Evolutionary conservation across 2,113 vertebrate species (phyloP), one percentile per base, ranked within the genome.

Genomic region (Platysteira castanea): DNA sequence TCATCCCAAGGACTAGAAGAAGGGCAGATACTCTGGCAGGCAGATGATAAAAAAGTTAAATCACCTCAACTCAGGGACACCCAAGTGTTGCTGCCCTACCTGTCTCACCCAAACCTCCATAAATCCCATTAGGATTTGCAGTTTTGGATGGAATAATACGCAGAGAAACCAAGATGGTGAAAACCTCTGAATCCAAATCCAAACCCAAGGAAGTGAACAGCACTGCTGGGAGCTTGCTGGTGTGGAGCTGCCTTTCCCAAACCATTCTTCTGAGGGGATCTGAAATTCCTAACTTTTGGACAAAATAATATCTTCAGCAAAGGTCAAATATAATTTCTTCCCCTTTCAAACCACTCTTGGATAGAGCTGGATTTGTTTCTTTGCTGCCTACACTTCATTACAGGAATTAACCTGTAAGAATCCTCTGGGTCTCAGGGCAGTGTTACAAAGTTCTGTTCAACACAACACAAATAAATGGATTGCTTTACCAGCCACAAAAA

Each of bases 401-500:
- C 27, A 88, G 71, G 39, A 79, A 60, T 46, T 57, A 94, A 84
- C 33, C 7, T 87, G 79, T 31, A 94, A 44, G 30, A 64, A 47
- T 44, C 52, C 80, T 35, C 9, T 50, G 46, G 70, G 33, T 74
- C 39, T 89, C 49, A 14, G 10, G 44, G 61, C 65, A 95, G 81
- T 19, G 89, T 65, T 77, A 54, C 18, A 52, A 81, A 90, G 84
- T 27, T 68, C 68, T 18, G 60, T 35, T 94, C 70, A 84, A 79
- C 75, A 94, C 10, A 92, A 78, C 17, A 73, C 2, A 94, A 87
- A 90, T 50, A 73, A 92, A 96, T 42, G 69, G 56, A 77, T 84
- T 74, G 59, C 70, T 89, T 97, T 97, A 99, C 99, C 99, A 97
- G 99, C 99, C 77, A 99, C 98, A 92, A 99, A 99, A 96, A 99